Conservation (phyloP, 1,140 invertebrate species). For the Aphelenchoides besseyi region DNA sequence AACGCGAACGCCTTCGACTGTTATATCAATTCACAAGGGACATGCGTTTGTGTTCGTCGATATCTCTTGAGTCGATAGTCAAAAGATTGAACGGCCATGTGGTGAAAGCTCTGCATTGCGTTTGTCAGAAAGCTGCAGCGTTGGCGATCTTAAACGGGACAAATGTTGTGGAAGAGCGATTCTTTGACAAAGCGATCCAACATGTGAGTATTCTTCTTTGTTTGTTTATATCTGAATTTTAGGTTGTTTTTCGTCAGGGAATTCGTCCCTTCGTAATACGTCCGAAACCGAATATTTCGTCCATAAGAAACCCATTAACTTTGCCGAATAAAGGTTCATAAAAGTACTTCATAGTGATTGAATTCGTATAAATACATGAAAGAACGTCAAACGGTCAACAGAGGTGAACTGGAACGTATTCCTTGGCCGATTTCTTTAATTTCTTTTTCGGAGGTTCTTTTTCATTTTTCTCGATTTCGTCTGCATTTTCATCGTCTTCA, state of each 20-base stretch:
- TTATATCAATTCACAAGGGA: constrained; percentile 7
- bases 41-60: background rate
- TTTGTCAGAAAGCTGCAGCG: constrained; percentile 5
- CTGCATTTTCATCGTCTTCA: background rate
- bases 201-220: background rate
- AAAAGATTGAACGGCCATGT: constrained; percentile 14
- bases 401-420: constrained; percentile 9
- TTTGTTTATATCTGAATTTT: background rate
- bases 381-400: background rate
- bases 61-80: background rate
- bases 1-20: constrained; percentile 1
- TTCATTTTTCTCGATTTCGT: background rate
- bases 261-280: constrained; percentile 16
- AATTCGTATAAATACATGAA: background rate
- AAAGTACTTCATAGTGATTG: background rate
- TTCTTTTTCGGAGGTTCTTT: constrained; percentile 4
- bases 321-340: background rate
- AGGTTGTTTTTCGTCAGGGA: constrained; percentile 16
- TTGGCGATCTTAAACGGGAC: constrained; percentile 7
- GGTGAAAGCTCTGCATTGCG: constrained; percentile 3
- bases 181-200: constrained; percentile 14
- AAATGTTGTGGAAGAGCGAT: background rate
- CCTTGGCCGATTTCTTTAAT: constrained; percentile 9
- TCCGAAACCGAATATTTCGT: constrained; percentile 3
- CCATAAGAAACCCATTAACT: constrained; percentile 7